These are phyloP conservation scores for Gallinago nigripennis DNA, from an alignment of 2,797 vertebrate genomes.

Conservation along the genomic window DNA sequence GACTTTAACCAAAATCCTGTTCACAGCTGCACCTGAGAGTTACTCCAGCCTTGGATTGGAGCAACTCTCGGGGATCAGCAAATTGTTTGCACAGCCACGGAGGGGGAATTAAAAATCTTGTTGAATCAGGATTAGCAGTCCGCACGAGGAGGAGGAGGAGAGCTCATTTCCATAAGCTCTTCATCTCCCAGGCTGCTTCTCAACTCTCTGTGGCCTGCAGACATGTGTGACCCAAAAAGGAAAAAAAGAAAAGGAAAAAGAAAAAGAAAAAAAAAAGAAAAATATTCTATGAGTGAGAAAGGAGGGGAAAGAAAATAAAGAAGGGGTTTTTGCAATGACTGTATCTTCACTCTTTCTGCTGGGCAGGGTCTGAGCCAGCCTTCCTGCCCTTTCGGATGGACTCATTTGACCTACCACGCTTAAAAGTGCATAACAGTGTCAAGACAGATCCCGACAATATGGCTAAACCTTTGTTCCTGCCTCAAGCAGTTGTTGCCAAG, in stretches of 20 bases:
- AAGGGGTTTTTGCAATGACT: not conserved
- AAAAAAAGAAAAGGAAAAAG: too few relatives aligned
- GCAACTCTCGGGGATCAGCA: constrained; percentile 38
- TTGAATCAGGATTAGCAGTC: constrained; percentile 61
- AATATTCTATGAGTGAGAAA: not conserved
- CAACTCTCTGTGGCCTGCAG: constrained; percentile 1
- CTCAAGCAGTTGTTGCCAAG: not conserved
- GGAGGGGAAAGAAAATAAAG: not conserved
- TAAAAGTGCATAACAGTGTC: not conserved
- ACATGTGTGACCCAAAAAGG: constrained; percentile 21
- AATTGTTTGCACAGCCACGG: constrained; percentile 62
- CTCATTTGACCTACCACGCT: not conserved
- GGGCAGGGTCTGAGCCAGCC: not conserved
- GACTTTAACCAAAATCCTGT: constrained; percentile 61
- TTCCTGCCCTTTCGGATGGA: not conserved
- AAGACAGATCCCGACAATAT: not conserved
- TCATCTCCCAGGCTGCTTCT: constrained; percentile 37
- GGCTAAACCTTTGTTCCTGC: not conserved
- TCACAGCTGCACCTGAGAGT: constrained; percentile 46
- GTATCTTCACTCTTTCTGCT: not conserved
- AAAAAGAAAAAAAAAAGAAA: not conserved
- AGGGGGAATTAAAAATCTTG: constrained; percentile 49
- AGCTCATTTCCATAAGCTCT: constrained; percentile 34
- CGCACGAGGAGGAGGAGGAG: constrained; percentile 7
- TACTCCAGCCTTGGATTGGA: constrained; percentile 42